Evolutionary conservation across 2,797 vertebrate genomes (phyloP), one percentile per base, ranked within the genome.

Genomic region (Periparus ater): DNA sequence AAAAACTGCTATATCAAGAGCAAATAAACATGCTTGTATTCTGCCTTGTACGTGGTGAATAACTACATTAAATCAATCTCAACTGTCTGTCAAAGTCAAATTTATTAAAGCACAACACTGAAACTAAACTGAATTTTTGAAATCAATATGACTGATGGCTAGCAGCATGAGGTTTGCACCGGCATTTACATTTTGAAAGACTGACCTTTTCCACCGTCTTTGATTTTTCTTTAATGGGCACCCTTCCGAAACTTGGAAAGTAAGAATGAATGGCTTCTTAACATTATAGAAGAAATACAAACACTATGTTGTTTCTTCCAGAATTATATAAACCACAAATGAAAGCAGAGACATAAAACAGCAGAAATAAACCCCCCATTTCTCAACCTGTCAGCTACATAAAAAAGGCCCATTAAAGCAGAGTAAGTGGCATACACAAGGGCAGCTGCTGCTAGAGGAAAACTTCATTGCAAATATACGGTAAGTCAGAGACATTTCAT

Each of bases 11-110:
- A 68, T 65, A 91, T 70, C 61, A 91, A 85, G 47, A 44, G 14
- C 10, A 83, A 95, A 93, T 84, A 96, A 94, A 88, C 65, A 29
- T 65, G 42, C 50, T 88, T 95, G 73, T 88, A 92, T 90, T 85
- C 58, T 74, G 67, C 45, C 88, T 75, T 80, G 44, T 71, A 48
- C 58, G 32, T 71, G 65, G 48, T 63, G 76, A 93, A 94, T 85
- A 95, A 95, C 65, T 82, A 48, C 32, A 78, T 62, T 89, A 94
- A 90, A 84, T 94, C 93, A 93, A 89, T 91, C 72, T 90, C 71
- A 87, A 27, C 86, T 95, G 86, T 89, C 95, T 47, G 93, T 96
- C 91, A 97, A 88, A 89, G 76, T 89, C 34, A n/a, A 87, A 77
- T 74, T 93, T 94, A 89, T 77, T 92, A 93, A 94, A 91, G 40